Evolutionary conservation across 2,113 vertebrate species (phyloP), one percentile per base, ranked within the genome.

Genomic region (Puma concolor): DNA sequence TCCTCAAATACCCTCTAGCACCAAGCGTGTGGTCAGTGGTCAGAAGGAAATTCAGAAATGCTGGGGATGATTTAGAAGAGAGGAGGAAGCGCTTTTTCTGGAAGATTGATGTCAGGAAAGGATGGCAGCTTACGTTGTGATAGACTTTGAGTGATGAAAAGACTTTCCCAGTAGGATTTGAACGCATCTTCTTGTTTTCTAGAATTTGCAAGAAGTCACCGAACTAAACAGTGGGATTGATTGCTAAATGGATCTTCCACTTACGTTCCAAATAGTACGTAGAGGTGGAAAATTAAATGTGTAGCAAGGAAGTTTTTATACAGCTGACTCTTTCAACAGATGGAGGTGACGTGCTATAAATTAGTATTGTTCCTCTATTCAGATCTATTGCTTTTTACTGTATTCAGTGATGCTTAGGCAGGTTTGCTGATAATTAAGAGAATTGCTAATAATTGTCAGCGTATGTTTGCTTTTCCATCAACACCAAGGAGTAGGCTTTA

Each of bases 281-380:
- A 72, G 29, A 79, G 4, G 50, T 88, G 13, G 85, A 54, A 88
- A 91, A 85, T 79, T 48, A 91, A 94, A 67, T 27, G 16, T 48
- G 8, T 19, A 88, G 79, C n/a, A 36, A 52, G 85, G 79, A 89
- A 15, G 31, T 74, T 38, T 67, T 15, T 64, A n/a, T 41, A 50
- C 41, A 33, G 54, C 41, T 29, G 67, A 14, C 29, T 86, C 66
- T 95, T 97, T 87, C 25, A 92, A 71, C 72, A 97, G 52, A 81
- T 44, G 52, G 57, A 94, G 14, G 21, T 44, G 17, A 63, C n/a
- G 19, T 74, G 72, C 52, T 87, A 2, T 97, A 81, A 95, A 57
- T 94, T 85, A 88, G 60, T 74, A 54, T 54, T 86, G 69, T n/a
- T 88, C 71, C 83, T 90, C n/a, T 95, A n/a, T 80, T 74, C 69